phyloP scores from a whole-genome alignment of 1,140 invertebrate species.

The Nixonia krombeini region DNA sequence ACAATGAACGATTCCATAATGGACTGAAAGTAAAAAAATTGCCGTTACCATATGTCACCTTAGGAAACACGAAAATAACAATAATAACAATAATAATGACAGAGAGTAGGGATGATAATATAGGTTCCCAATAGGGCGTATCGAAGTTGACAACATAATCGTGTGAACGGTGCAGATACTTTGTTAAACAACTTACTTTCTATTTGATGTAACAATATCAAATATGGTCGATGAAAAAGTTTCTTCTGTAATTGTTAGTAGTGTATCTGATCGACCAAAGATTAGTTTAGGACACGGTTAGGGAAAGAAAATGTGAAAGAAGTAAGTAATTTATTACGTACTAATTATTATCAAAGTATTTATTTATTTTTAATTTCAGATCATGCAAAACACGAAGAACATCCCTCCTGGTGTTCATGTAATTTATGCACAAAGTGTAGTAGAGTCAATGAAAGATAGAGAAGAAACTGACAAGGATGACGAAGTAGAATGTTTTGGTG shows the following conservation, averaged over 20 bases:
- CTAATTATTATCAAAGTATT: too few species aligned
- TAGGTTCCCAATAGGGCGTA: background rate
- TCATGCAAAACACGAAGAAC: slow-evolving; percentile 20
- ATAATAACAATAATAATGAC: too few species aligned
- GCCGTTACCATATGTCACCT: too few species aligned
- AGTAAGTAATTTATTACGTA: too few species aligned
- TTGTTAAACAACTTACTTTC: background rate
- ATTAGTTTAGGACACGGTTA: too few species aligned
- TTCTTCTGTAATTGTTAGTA: too few species aligned
- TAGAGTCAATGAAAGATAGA: slow-evolving; percentile 10
- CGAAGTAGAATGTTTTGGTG: slow-evolving; percentile 35
- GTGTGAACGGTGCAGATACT: background rate
- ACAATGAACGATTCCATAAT: too few species aligned
- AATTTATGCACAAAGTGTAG: slow-evolving; percentile 41
- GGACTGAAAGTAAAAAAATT: too few species aligned
- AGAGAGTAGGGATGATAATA: too few species aligned
- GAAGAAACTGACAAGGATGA: slow-evolving; percentile 20
- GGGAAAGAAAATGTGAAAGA: too few species aligned
- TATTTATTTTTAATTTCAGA: slow-evolving; percentile 2
- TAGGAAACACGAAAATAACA: too few species aligned
- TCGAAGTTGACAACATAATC: slow-evolving; percentile 1
- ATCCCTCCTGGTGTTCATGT: slow-evolving; percentile 30
- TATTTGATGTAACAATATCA: background rate
- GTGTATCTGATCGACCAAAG: too few species aligned
- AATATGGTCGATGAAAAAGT: background rate